Evolutionary conservation across 2,888 invertebrate genomes (phyloP).

Genomic region (Andrena chrysosceles): DNA sequence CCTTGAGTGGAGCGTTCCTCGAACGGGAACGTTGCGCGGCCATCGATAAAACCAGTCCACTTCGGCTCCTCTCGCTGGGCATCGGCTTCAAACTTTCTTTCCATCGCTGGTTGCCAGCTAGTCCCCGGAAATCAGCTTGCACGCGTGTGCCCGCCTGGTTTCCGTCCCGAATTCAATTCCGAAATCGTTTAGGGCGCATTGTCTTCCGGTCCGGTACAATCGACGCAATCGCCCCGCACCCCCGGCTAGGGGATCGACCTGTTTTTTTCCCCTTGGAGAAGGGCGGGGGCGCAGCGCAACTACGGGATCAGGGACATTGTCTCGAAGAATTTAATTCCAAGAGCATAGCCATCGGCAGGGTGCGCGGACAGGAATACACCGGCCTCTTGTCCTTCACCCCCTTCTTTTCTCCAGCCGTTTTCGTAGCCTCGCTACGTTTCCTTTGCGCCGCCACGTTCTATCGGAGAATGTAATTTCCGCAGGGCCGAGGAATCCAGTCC

Average conservation of each 20-base stretch:
- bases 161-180: slow-evolving; percentile 26
- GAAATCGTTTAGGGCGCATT: slow-evolving; percentile 21
- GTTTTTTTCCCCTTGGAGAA: neutral
- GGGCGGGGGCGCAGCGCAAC: neutral
- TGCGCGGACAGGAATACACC: slow-evolving; percentile 38
- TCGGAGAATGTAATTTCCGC: slow-evolving; percentile 80
- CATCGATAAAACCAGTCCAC: neutral
- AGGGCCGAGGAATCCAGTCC: slow-evolving; percentile 74
- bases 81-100: slow-evolving; percentile 13
- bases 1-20: slow-evolving; percentile 12
- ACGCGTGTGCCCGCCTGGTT: neutral
- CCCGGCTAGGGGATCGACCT: slow-evolving; percentile 4
- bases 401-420: slow-evolving; percentile 39
- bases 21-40: neutral
- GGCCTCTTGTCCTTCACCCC: slow-evolving; percentile 30
- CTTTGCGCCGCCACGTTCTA: slow-evolving; percentile 60
- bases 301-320: slow-evolving; percentile 51
- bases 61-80: slow-evolving; percentile 1
- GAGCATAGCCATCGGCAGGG: slow-evolving; percentile 22
- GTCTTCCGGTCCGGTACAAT: slow-evolving; percentile 27
- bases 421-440: slow-evolving; percentile 42
- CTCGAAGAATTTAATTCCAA: slow-evolving; percentile 77
- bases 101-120: slow-evolving; percentile 12
- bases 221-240: slow-evolving; percentile 19
- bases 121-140: slow-evolving; percentile 14